phyloP scores from a whole-genome alignment of 2,797 vertebrate species.

The Artibeus jamaicensis region DNA sequence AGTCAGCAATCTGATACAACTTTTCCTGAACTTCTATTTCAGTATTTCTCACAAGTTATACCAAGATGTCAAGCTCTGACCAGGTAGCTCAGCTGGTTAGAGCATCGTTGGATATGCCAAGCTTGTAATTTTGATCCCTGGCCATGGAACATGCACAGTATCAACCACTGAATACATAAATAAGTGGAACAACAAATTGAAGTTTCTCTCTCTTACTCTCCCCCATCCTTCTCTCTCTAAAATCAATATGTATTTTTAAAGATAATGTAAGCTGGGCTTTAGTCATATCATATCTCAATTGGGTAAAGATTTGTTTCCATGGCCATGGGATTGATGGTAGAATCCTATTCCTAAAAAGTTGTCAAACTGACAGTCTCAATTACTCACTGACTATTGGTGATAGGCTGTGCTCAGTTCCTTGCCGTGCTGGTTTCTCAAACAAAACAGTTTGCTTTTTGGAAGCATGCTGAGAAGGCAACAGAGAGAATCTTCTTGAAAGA shows the following conservation, averaged over 20 bases:
- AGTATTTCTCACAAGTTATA: not conserved
- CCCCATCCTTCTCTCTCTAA: no score
- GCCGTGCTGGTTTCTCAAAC: rapidly evolving
- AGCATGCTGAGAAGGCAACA: not conserved
- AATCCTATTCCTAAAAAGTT: not conserved
- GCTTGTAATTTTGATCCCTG: no score
- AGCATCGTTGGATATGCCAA: no score
- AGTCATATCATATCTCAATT: not conserved
- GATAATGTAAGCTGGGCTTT: not conserved
- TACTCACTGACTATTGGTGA: not conserved
- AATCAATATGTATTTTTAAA: no score
- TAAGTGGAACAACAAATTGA: no score
- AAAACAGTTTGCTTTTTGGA: not conserved
- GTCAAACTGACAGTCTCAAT: not conserved
- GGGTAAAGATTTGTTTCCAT: not conserved
- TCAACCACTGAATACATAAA: no score
- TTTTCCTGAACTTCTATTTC: not conserved
- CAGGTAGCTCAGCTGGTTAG: no score
- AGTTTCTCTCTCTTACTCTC: no score
- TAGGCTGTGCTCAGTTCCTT: not conserved
- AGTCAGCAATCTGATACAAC: not conserved
- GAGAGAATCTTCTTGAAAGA: not conserved
- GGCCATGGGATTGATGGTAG: not conserved
- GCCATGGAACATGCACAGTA: no score
- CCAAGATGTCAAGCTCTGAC: not conserved